Base-by-base conservation (phyloP, 2,888 invertebrate genomes). In the Salticus scenicus region DNA sequence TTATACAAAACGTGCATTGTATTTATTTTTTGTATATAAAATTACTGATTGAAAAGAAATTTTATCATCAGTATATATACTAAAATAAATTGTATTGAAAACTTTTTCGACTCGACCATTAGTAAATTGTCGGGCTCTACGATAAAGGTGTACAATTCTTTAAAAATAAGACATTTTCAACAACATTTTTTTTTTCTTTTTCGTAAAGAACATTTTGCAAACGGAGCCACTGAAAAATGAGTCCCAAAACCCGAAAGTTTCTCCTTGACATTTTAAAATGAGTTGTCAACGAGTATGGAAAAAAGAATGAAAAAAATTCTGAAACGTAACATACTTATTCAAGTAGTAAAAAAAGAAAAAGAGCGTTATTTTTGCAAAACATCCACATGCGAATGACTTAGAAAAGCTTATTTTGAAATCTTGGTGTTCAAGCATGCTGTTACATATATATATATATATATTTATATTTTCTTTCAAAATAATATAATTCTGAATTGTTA, bases 261-360 rank as follows among this genome's bases (percentile, higher is more conserved):
- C 47, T 47, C 17, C 17, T 47, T 47, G 47, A 17, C 47, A 47
- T n/a, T 17, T 47, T 47, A 47, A 47, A 47, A 47, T 47, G 17
- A 47, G 47, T 17, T 47, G 47, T 47, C 47, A 47, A 47, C 47
- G 47, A 47, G 47, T 47, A 47, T n/a, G 47, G 17, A 47, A 47
- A 47, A 2, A n/a, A 7, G 17, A 5, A 47, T n/a, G 17, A 17
- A 2, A 47, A 47, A 47, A 47, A 47, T 2, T 47, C 17, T 47
- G 17, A 47, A 47, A 2, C 17, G 47, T 47, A 47, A 47, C 47
- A 47, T 17, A 2, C 17, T 47, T 47, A 47, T 47, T 47, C 47
- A 47, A 47, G 47, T 47, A 47, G 47, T 47, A 47, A 47, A 47
- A n/a, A n/a, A 2, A 12, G 47, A n/a, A 47, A 17, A 47, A n/a